Evolutionary conservation across 2,113 vertebrate genomes (phyloP).

Genomic region (Rhinopomastus cyanomelas): DNA sequence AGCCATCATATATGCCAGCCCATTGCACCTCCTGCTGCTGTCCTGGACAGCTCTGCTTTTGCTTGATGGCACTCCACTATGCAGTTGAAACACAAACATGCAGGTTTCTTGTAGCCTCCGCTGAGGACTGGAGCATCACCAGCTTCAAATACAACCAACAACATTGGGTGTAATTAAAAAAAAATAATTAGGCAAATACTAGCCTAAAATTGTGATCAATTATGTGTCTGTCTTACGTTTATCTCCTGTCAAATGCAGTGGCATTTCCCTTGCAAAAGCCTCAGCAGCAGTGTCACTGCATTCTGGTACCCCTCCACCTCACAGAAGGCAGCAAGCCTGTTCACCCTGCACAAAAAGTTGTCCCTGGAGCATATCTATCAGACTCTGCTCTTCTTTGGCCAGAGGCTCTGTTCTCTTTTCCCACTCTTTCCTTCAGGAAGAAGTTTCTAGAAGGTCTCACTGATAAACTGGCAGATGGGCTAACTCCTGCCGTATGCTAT

Average conservation of each 20-base stretch:
- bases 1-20: neutral
- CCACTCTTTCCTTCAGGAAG: neutral
- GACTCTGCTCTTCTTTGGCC: neutral
- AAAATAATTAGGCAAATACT: neutral
- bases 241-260: neutral
- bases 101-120: fast-evolving
- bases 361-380: neutral
- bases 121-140: fast-evolving
- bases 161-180: fast-evolving
- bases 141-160: neutral
- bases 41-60: neutral
- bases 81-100: neutral
- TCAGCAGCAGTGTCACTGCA: fast-evolving
- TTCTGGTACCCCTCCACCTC: neutral
- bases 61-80: neutral
- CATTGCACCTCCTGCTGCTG: fast-evolving
- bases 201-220: neutral
- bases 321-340: neutral
- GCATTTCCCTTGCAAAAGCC: neutral
- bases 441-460: neutral
- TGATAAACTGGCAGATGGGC: neutral
- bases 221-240: neutral
- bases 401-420: neutral
- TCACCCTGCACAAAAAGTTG: fast-evolving
- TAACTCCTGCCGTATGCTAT: neutral